phyloP scores from a whole-genome alignment of 2,797 vertebrate species.

The Spinus pinus region DNA sequence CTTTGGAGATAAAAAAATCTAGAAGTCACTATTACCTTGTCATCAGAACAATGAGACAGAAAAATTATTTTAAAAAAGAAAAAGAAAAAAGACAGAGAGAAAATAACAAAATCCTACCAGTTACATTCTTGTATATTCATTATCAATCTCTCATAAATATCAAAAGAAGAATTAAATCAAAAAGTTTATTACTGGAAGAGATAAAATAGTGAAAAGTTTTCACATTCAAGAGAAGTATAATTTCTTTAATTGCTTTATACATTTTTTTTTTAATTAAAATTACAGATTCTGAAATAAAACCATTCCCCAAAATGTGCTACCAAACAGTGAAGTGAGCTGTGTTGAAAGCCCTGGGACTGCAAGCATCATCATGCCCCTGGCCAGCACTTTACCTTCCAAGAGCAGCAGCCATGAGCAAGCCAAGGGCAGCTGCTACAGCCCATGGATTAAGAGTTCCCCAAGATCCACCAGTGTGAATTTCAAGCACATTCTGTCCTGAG shows the following conservation, averaged over 20 bases:
- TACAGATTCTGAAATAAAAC: not conserved
- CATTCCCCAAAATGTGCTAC: not conserved
- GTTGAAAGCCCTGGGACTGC: not conserved
- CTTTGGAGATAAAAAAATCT: not conserved
- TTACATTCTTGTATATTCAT: not conserved
- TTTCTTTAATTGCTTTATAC: not conserved
- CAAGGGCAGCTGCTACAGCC: not conserved
- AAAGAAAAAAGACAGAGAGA: fast-evolving
- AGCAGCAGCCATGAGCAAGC: not conserved
- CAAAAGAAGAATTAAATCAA: not conserved
- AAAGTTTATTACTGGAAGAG: not conserved
- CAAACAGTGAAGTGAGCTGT: not conserved
- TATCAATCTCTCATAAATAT: not conserved
- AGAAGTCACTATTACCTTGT: not conserved
- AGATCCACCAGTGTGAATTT: not conserved
- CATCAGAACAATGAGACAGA: not conserved
- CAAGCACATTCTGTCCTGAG: not conserved
- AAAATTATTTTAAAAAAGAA: not conserved
- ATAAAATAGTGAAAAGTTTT: not conserved
- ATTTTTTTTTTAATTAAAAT: not conserved
- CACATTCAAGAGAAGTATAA: not conserved
- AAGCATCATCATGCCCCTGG: not conserved
- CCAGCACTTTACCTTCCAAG: not conserved
- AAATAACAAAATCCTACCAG: not conserved
- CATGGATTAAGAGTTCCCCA: not conserved